These are phyloP conservation scores for Acanthurus tractus DNA, from an alignment of 2,797 vertebrate species.

Conservation along the genomic window DNA sequence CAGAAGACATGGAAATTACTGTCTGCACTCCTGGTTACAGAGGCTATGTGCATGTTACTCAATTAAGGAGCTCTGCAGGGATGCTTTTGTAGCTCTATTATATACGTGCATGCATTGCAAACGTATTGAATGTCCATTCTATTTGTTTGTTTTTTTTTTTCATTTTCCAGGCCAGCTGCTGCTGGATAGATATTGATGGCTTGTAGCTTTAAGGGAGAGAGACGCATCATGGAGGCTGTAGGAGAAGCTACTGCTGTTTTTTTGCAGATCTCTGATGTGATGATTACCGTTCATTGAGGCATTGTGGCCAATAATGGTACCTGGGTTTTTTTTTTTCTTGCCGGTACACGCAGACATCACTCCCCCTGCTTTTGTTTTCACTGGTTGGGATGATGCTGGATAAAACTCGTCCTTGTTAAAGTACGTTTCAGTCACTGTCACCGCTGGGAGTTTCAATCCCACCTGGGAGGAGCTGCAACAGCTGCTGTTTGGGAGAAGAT, in stretches of 20 bases:
- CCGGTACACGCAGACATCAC: constrained; percentile 9
- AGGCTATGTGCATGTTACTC: constrained; percentile 36
- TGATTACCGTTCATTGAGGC: constrained; percentile 73
- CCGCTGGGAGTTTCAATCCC: constrained; percentile 8
- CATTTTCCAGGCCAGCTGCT: constrained; percentile 48
- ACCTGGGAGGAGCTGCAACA: constrained; percentile 33
- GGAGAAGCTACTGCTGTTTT: constrained; percentile 47
- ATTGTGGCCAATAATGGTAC: constrained; percentile 63
- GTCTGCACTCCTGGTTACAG: constrained; percentile 14
- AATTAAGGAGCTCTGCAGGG: constrained; percentile 35
- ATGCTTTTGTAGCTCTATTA: constrained; percentile 28
- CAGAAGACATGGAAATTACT: constrained; percentile 34
- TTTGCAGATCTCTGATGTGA: constrained; percentile 53
- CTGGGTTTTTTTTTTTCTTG: constrained; percentile 22
- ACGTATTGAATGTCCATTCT: constrained; percentile 39
- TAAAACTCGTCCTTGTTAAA: constrained; percentile 33
- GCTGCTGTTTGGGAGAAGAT: constrained; percentile 31
- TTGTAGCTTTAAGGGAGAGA: constrained; percentile 51
- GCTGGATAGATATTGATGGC: constrained; percentile 62
- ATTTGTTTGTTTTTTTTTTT: constrained; percentile 38
- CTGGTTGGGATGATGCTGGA: not conserved
- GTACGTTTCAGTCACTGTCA: constrained; percentile 25
- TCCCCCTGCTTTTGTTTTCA: constrained; percentile 10
- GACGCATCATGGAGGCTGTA: constrained; percentile 35
- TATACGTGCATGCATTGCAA: constrained; percentile 26